A percentile compares a stretch with the other conserved stretches of the same genome.
These are phyloP conservation scores for Lampropteryx suffumata DNA, from an alignment of 2,888 invertebrate genomes.

Conservation along the genomic window DNA sequence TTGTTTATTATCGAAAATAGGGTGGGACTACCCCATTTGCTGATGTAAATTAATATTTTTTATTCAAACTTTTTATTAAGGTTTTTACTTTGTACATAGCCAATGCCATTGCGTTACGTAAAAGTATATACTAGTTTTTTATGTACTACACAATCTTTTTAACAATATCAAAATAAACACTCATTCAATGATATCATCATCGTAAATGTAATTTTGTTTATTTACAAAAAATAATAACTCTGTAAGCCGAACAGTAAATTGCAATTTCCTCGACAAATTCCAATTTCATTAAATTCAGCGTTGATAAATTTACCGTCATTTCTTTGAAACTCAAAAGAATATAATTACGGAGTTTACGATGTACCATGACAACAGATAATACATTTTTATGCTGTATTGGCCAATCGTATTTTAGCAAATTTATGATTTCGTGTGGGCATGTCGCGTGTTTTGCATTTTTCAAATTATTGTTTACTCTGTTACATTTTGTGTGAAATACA, in stretches of 20 bases:
- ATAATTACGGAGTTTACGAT: constrained; percentile 27
- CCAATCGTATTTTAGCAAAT: constrained; percentile 13
- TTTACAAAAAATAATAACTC: constrained; percentile 14
- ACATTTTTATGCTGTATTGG: constrained; percentile 18
- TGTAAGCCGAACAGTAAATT: constrained; percentile 19
- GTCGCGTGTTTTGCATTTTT: constrained; percentile 19
- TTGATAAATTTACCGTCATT: constrained; percentile 33
- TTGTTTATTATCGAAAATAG: no score
- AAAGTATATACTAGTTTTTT: no score
- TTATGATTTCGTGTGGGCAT: constrained; percentile 10
- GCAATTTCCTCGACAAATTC: constrained; percentile 25
- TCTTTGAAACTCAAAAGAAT: constrained; percentile 22
- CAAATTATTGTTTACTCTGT: constrained; percentile 19
- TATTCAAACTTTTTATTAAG: no score
- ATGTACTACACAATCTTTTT: no score
- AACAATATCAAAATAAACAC: constrained; percentile 1
- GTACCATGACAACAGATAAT: constrained; percentile 22
- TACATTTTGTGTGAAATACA: constrained; percentile 43
- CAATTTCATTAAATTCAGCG: constrained; percentile 25
- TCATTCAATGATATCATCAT: constrained; percentile 5
- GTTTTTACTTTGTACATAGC: no score
- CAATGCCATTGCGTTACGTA: no score
- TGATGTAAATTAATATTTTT: no score
- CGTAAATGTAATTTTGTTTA: neutral
- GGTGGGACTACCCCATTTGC: no score